These are phyloP conservation scores for Gari tellinella DNA, from an alignment of 2,888 invertebrate genomes.

Conservation along the genomic window DNA sequence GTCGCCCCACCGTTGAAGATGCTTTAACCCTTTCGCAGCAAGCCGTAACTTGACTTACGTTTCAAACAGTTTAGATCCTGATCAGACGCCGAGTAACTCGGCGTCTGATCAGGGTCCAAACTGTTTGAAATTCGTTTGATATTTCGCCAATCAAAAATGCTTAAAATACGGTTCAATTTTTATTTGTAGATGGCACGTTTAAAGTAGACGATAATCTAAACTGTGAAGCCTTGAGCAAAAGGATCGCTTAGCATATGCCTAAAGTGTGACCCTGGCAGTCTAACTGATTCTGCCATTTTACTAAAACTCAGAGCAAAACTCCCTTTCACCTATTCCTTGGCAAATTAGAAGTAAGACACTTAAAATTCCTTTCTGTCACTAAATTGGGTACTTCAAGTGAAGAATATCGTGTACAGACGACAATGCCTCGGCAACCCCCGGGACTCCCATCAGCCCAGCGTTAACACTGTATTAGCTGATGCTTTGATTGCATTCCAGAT, in stretches of 20 bases:
- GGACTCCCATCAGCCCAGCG: constrained; percentile 39
- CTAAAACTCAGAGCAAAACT: constrained; percentile 20
- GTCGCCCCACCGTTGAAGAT: constrained; percentile 20
- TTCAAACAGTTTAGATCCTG: too few species aligned
- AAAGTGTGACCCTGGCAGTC: constrained; percentile 15
- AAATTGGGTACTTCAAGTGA: constrained; percentile 34
- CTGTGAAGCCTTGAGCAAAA: too few species aligned
- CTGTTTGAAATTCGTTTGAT: too few species aligned
- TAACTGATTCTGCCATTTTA: constrained; percentile 41
- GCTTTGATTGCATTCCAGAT: constrained; percentile 41
- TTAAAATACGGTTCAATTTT: too few species aligned
- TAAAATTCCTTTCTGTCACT: constrained; percentile 30
- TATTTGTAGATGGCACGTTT: too few species aligned
- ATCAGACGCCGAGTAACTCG: too few species aligned
- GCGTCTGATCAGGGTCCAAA: too few species aligned
- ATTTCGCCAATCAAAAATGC: too few species aligned
- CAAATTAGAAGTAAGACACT: constrained; percentile 14
- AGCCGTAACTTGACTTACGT: too few species aligned
- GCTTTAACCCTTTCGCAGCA: too few species aligned
- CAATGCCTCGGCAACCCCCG: constrained; percentile 35
- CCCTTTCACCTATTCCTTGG: constrained; percentile 29
- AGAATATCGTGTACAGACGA: constrained; percentile 26
- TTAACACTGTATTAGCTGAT: constrained; percentile 51
- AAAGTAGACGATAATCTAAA: too few species aligned
- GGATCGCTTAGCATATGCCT: constrained; percentile 58